These are phyloP conservation scores for Nematopogon swammerdamellus DNA, from an alignment of 2,888 invertebrate genomes.

Conservation along the genomic window DNA sequence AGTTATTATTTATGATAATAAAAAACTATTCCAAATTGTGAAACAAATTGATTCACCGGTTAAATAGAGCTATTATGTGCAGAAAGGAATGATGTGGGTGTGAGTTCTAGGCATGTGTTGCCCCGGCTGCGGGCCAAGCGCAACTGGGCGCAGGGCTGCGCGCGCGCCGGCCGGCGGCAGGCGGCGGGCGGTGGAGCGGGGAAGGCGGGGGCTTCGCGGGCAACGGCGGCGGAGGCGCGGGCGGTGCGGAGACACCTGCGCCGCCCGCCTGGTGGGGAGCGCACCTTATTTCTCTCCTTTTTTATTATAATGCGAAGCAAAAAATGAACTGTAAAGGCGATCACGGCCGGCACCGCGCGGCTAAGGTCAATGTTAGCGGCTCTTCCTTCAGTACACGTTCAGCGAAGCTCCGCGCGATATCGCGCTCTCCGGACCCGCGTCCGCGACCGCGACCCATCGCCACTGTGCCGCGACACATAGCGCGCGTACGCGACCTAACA, in stretches of 20 bases:
- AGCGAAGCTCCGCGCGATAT: conserved; percentile 25
- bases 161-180: conserved; percentile 15
- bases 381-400: conserved; percentile 55
- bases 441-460: conserved; percentile 9
- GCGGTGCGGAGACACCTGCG: conserved; percentile 24
- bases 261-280: conserved; percentile 49
- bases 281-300: conserved; percentile 56
- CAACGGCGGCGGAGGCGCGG: conserved; percentile 30
- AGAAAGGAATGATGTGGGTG: no score
- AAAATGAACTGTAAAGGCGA: conserved; percentile 59
- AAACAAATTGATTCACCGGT: no score
- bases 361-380: conserved; percentile 56
- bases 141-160: conserved; percentile 17
- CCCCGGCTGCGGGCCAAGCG: no score
- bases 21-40: no score
- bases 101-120: no score
- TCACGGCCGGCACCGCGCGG: conserved; percentile 40
- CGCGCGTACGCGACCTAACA: no score
- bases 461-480: not conserved
- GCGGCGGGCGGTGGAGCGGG: no score
- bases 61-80: no score
- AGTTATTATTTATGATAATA: no score
- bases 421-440: conserved; percentile 23
- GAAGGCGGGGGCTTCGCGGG: conserved; percentile 1
- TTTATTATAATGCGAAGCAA: conserved; percentile 44